Percentiles rank a stretch among this genome's conserved stretches.
Evolutionary conservation across 2,113 vertebrate species (phyloP).

Genomic region (Strix uralensis): DNA sequence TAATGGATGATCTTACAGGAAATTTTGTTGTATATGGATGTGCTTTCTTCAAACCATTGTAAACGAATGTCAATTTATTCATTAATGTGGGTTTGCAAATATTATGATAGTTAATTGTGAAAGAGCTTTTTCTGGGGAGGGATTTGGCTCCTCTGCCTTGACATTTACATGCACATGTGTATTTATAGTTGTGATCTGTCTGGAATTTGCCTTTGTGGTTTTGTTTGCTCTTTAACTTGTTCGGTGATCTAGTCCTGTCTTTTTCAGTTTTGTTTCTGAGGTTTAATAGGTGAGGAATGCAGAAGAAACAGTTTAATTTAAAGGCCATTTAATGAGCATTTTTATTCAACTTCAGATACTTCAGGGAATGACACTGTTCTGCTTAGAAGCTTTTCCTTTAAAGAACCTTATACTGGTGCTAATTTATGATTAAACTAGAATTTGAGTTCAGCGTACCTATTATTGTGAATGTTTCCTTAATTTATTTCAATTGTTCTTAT

Average conservation of each 20-base stretch:
- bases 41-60: background rate
- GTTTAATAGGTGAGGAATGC: background rate
- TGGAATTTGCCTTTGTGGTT: constrained; percentile 75
- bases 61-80: background rate
- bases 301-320: background rate
- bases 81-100: background rate
- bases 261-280: constrained; percentile 38
- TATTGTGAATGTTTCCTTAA: background rate
- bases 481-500: background rate
- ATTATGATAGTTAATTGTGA: constrained; percentile 17
- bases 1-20: background rate
- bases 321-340: background rate
- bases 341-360: background rate
- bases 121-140: constrained; percentile 15
- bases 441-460: background rate
- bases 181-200: constrained; percentile 75
- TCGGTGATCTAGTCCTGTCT: constrained; percentile 16
- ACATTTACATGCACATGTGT: constrained; percentile 63
- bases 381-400: background rate
- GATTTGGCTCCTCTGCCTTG: constrained; percentile 66
- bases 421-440: background rate
- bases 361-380: background rate
- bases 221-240: constrained; percentile 65
- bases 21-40: background rate
- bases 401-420: background rate